Percentiles rank a stretch among this genome's conserved stretches.
Evolutionary conservation across 2,888 invertebrate species (phyloP).

Genomic region (Belgica antarctica): DNA sequence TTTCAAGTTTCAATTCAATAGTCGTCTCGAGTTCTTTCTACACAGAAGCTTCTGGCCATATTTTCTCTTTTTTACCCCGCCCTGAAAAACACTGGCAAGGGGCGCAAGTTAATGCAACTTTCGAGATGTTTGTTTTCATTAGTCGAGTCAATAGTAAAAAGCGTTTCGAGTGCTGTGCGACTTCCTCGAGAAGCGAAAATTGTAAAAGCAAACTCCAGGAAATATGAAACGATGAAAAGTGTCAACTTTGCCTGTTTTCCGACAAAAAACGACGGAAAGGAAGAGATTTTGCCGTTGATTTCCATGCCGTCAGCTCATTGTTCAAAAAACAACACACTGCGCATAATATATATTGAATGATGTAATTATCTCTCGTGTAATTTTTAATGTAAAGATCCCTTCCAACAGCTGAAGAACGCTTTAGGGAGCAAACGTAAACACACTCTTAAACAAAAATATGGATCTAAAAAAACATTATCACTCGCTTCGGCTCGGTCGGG

Average conservation of each 20-base stretch:
- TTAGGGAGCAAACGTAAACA: conserved; percentile 19
- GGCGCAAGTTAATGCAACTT: conserved; percentile 13
- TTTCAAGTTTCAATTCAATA: no score
- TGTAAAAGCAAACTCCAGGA: conserved; percentile 5
- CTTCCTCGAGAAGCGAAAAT: background rate
- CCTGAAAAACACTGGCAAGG: no score
- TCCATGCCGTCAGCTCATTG: background rate
- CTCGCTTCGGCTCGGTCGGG: background rate
- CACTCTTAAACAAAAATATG: background rate
- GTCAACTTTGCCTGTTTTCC: background rate
- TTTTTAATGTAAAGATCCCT: conserved; percentile 38
- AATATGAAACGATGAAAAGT: background rate
- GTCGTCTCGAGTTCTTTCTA: no score
- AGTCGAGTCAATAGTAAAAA: conserved; percentile 11
- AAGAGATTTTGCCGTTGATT: background rate
- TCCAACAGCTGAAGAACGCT: background rate
- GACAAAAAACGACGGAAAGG: no score
- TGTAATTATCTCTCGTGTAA: conserved; percentile 40
- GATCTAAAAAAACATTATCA: conserved; percentile 12
- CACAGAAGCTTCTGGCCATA: no score
- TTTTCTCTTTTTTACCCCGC: no score
- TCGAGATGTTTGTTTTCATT: conserved; percentile 17
- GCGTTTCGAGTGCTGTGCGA: no score
- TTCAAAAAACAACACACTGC: background rate
- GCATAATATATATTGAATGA: conserved; percentile 31